Evolutionary conservation across 2,888 invertebrate genomes (phyloP).

Genomic region (Metopia argyrocephala): DNA sequence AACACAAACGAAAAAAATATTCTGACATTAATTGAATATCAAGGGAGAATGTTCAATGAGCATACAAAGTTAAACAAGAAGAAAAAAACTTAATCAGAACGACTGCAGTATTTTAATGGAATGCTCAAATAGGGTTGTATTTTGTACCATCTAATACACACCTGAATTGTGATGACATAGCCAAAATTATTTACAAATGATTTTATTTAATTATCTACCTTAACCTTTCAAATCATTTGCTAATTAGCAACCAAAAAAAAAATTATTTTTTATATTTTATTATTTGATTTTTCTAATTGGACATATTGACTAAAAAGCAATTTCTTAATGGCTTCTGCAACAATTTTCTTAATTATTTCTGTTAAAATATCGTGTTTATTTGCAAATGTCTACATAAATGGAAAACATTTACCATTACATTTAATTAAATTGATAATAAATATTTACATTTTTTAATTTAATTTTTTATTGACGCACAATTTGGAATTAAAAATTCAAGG

Average conservation of each 20-base stretch:
- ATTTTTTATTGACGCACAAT: constrained; percentile 50
- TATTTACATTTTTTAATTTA: constrained; percentile 29
- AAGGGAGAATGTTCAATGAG: not conserved
- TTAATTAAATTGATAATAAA: constrained; percentile 6
- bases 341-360: constrained; percentile 28
- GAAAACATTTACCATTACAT: not conserved
- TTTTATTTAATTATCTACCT: too few relatives aligned
- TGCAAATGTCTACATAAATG: constrained; percentile 16
- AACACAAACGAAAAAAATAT: not conserved
- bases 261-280: too few relatives aligned
- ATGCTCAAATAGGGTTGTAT: not conserved
- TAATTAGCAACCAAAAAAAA: too few relatives aligned
- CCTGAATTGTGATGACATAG: too few relatives aligned
- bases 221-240: too few relatives aligned
- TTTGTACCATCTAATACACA: too few relatives aligned
- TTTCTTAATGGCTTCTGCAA: constrained; percentile 28
- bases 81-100: not conserved
- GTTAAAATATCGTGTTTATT: too few relatives aligned
- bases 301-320: too few relatives aligned
- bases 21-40: constrained; percentile 30
- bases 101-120: not conserved
- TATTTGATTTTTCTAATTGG: too few relatives aligned
- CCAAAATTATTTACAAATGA: too few relatives aligned
- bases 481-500: constrained; percentile 54
- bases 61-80: not conserved